These are phyloP conservation scores for Campylomormyrus numenius DNA, from an alignment of 2,113 vertebrate genomes.

Conservation along the genomic window DNA sequence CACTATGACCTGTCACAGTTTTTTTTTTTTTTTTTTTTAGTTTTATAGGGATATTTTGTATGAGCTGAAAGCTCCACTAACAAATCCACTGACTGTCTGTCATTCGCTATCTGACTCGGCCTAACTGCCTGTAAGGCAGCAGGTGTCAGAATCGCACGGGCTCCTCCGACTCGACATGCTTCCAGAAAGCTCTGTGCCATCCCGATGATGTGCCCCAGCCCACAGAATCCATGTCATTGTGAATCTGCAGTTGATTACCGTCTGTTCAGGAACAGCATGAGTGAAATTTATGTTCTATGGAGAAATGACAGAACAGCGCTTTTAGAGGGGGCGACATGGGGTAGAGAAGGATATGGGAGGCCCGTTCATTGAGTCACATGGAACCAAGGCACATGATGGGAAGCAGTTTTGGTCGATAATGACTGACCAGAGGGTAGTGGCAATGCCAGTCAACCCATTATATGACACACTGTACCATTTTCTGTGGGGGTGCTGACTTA, in stretches of 20 bases:
- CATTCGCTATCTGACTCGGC: neutral
- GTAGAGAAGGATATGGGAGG: neutral
- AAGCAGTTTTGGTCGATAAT: neutral
- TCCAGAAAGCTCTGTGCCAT: neutral
- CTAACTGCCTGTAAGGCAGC: neutral
- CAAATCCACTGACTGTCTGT: neutral
- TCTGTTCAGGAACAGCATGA: slow-evolving; percentile 1
- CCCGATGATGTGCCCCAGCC: neutral
- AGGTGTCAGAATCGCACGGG: neutral
- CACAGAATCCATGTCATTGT: neutral
- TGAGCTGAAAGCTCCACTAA: neutral
- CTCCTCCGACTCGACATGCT: neutral
- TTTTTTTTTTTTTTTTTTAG: neutral
- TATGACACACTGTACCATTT: neutral
- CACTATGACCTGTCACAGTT: neutral
- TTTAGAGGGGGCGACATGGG: neutral
- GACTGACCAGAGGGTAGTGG: neutral
- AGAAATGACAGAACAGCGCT: neutral
- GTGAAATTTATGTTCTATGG: neutral
- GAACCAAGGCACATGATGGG: neutral
- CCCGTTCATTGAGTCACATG: neutral
- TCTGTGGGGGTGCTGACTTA: neutral
- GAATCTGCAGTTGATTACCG: neutral
- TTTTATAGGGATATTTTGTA: neutral
- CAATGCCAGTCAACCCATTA: neutral